Evolutionary conservation across 2,113 vertebrate species (phyloP), one percentile per base, ranked within the genome.

Genomic region (Boleophthalmus pectinirostris): DNA sequence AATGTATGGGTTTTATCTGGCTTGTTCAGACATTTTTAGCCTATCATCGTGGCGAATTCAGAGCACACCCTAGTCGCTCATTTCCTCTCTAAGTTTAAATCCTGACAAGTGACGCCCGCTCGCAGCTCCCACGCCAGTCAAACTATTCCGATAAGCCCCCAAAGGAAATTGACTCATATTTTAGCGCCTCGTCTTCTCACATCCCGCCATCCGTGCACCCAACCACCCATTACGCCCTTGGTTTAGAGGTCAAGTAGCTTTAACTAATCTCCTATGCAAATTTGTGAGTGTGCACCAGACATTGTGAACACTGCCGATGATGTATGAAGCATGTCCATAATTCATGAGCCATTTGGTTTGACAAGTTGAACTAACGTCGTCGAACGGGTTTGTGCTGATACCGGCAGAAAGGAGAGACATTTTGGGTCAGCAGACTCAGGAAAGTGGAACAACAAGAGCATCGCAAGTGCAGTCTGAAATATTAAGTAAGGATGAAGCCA

Each of bases 21-120:
- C 29, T 57, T 72, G 35, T 58, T 33, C 73, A 20, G 76, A 72
- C 69, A 69, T 54, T 78, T 81, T 60, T 66, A 73, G 83, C 71
- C 86, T 68, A 72, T 82, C 85, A 73, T 77, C 82, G 73, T 25
- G 38, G 75, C 58, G 81, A 87, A 89, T 91, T 86, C 85, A 83
- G 80, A 81, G 82, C 83, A 82, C 75, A 84, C 79, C 81, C 81
- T 72, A 54, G 74, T 70, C 81, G 88, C 86, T 91, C 84, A 91
- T 91, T 91, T 91, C 87, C 90, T 88, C 87, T 75, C 84, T 57
- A 87, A 86, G 80, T 89, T 90, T 90, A 92, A 92, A 90, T 90
- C 90, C 88, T 89, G 89, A 89, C 87, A 90, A 85, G 57, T 86
- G 85, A 92, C 20, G 83, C 71, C 85, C 69, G 83, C 86, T 85